Percentiles rank a stretch among this genome's conserved stretches.
Evolutionary conservation across 2,113 vertebrate species (phyloP).

Genomic region (Corythornis vintsioides): DNA sequence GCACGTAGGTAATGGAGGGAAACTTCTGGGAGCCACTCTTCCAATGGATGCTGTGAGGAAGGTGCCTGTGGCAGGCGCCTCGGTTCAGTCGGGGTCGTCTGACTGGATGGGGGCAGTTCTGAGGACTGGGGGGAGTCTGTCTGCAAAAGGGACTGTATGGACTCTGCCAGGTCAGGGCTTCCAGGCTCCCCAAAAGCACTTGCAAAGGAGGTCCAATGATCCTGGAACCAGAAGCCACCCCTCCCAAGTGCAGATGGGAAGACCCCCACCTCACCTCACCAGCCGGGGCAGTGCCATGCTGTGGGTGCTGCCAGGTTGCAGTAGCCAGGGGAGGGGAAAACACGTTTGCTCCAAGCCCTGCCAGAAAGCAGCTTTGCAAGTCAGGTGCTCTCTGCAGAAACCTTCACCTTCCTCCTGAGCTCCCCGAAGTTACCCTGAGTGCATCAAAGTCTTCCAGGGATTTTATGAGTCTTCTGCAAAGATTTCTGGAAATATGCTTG

Average conservation of each 20-base stretch:
- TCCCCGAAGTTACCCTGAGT: neutral
- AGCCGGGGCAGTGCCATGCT: accelerated
- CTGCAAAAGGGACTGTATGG: neutral
- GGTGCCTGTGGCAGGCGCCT: neutral
- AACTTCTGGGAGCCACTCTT: neutral
- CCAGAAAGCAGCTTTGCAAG: neutral
- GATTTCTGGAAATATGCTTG: neutral
- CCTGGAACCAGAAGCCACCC: neutral
- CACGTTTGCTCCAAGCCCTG: neutral
- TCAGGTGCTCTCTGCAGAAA: neutral
- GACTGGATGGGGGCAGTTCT: neutral
- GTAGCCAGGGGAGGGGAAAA: neutral
- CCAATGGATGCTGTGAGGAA: neutral
- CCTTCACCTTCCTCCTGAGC: neutral
- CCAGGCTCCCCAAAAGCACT: neutral
- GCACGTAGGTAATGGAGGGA: accelerated
- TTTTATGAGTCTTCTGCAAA: neutral
- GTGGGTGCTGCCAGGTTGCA: neutral
- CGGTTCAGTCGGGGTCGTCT: neutral
- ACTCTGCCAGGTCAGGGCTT: neutral
- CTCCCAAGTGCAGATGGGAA: neutral
- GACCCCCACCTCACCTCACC: accelerated
- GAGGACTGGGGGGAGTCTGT: neutral
- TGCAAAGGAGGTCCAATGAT: neutral
- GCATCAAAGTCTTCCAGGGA: neutral